phyloP scores from a whole-genome alignment of 37 sponge, comb jelly and placozoan species.

The Oopsacas minuta region DNA sequence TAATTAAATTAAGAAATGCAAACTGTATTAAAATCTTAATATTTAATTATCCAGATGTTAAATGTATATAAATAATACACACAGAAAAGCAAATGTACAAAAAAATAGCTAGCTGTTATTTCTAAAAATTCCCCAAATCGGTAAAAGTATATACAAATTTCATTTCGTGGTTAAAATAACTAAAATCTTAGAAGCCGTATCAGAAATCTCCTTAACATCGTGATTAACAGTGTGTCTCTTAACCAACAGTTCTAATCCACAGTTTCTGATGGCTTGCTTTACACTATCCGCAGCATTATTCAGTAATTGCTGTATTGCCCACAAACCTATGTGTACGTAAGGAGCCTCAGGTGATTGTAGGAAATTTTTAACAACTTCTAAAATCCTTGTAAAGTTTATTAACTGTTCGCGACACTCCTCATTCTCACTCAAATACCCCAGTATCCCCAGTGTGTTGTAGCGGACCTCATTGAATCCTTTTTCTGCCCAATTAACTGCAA shows the following conservation, averaged over 20 bases:
- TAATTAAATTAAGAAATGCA: too few relatives aligned
- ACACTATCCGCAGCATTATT: not conserved
- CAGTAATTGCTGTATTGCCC: not conserved
- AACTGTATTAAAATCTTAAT: too few relatives aligned
- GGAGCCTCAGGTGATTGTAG: not conserved
- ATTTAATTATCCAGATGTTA: too few relatives aligned
- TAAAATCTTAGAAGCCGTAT: not conserved
- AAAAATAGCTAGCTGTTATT: too few relatives aligned
- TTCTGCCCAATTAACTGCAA: not conserved
- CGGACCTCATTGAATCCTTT: conserved; percentile 7
- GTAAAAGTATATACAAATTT: too few relatives aligned
- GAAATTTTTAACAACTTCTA: not conserved
- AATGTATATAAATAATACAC: too few relatives aligned
- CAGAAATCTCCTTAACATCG: conserved; percentile 2
- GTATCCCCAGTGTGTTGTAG: conserved; percentile 2
- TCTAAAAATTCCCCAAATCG: too few relatives aligned
- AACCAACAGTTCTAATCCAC: not conserved
- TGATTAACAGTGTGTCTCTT: conserved; percentile 20
- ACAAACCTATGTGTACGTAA: not conserved
- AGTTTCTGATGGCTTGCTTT: not conserved
- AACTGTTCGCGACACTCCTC: not conserved
- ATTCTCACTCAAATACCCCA: conserved; percentile 5
- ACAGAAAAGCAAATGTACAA: too few relatives aligned
- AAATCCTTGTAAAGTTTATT: not conserved
- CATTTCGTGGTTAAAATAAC: not conserved